These are phyloP conservation scores for Pithys albifrons DNA, from an alignment of 2,113 vertebrate genomes.

Conservation along the genomic window DNA sequence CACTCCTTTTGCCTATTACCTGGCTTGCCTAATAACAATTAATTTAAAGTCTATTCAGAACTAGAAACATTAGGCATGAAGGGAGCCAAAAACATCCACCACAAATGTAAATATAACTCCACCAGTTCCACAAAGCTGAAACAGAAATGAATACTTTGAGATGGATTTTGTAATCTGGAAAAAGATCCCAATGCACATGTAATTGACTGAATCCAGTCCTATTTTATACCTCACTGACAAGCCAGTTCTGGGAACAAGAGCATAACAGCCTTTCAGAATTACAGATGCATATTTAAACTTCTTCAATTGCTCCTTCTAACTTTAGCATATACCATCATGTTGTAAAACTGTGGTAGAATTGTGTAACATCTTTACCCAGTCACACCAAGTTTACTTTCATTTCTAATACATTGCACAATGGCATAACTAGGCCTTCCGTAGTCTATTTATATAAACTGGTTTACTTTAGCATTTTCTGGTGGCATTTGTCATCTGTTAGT, in stretches of 20 bases:
- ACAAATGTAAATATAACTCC: not conserved
- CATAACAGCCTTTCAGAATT: not conserved
- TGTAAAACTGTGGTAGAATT: conserved; percentile 1
- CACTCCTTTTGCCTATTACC: not conserved
- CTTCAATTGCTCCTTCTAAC: conserved; percentile 17
- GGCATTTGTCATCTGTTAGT: not conserved
- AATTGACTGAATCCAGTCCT: not conserved
- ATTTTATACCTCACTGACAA: not conserved
- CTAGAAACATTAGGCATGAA: not conserved
- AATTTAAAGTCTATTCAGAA: not conserved
- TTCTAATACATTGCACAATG: not conserved
- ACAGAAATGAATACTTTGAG: not conserved
- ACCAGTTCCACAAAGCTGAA: not conserved
- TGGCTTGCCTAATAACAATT: not conserved
- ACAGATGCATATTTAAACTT: not conserved
- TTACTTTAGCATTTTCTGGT: not conserved
- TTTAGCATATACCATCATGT: not conserved
- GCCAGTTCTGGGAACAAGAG: not conserved
- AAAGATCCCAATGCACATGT: not conserved
- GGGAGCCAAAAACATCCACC: not conserved
- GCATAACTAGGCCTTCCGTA: not conserved
- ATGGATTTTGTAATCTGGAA: not conserved
- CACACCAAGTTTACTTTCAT: not conserved
- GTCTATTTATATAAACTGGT: not conserved
- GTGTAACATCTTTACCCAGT: conserved; percentile 16